A percentile compares a stretch with the other conserved stretches of the same genome.
Conservation (phyloP, 2,797 vertebrate species). For the Melanotaenia nigrans region DNA sequence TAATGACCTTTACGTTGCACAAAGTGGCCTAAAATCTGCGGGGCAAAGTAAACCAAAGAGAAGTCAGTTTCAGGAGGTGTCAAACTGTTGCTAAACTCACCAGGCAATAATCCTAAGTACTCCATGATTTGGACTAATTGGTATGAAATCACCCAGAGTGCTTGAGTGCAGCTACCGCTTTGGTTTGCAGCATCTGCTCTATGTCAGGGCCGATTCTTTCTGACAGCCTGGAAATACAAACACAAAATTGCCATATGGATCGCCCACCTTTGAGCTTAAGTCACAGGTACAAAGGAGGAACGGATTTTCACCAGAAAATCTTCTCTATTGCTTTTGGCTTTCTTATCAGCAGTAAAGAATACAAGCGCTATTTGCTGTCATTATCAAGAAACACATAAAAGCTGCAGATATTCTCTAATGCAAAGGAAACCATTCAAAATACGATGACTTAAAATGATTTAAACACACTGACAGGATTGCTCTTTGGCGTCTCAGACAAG, state of each 20-base stretch:
- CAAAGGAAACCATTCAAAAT: conserved; percentile 60
- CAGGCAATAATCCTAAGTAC: conserved; percentile 83
- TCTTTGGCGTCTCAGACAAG: conserved; percentile 60
- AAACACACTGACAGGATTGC: conserved; percentile 53
- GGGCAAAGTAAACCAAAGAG: conserved; percentile 68
- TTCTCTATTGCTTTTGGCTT: conserved; percentile 47
- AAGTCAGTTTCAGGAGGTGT: conserved; percentile 78
- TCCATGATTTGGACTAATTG: conserved; percentile 84
- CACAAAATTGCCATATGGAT: conserved; percentile 65
- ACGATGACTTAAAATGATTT: conserved; percentile 64
- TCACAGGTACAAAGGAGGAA: conserved; percentile 69
- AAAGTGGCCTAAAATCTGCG: conserved; percentile 55
- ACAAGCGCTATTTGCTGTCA: conserved; percentile 68
- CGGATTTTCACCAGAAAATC: conserved; percentile 63
- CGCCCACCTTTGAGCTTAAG: conserved; percentile 73
- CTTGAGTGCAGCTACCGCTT: conserved; percentile 78
- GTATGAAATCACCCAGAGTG: conserved; percentile 82
- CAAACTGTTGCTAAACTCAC: conserved; percentile 81
- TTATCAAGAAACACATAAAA: conserved; percentile 71
- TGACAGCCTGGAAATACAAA: conserved; percentile 83
- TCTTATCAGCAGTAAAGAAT: conserved; percentile 58
- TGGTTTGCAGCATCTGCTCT: conserved; percentile 76
- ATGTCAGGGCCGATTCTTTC: conserved; percentile 78
- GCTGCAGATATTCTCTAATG: conserved; percentile 66
- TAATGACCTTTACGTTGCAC: conserved; percentile 60